phyloP scores from a whole-genome alignment of 2,888 invertebrate genomes.

The Loripinus fragilis region DNA sequence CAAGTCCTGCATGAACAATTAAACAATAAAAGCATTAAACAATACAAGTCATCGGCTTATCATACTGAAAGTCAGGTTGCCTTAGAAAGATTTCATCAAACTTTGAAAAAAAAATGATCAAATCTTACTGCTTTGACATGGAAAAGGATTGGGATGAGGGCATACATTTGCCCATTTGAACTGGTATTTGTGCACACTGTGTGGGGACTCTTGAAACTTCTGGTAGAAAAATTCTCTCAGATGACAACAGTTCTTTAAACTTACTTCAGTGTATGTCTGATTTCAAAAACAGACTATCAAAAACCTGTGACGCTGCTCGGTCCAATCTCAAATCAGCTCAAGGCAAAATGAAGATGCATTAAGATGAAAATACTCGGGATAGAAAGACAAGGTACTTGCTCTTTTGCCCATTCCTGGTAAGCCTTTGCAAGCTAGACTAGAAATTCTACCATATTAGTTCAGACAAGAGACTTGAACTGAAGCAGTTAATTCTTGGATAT shows the following conservation, averaged over 20 bases:
- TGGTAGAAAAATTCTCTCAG: constrained; percentile 26
- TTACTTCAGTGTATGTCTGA: constrained; percentile 5
- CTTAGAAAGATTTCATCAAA: constrained; percentile 49
- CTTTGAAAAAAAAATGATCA: constrained; percentile 29
- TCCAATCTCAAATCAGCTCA: constrained; percentile 43
- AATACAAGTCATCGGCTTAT: constrained; percentile 47
- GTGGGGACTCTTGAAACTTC: constrained; percentile 34
- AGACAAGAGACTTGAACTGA: not conserved
- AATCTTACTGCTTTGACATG: constrained; percentile 44
- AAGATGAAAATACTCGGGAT: constrained; percentile 35
- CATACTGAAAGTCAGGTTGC: constrained; percentile 50
- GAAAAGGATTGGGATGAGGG: constrained; percentile 44
- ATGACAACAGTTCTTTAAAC: not conserved
- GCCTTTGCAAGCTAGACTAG: constrained; percentile 41
- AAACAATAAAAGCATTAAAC: too few species aligned
- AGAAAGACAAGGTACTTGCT: constrained; percentile 45
- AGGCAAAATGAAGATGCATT: constrained; percentile 52
- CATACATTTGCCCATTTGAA: constrained; percentile 55
- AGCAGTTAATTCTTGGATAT: constrained; percentile 38
- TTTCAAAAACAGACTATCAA: constrained; percentile 8
- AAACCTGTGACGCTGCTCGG: constrained; percentile 33
- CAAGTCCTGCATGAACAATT: constrained; percentile 47
- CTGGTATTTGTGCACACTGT: constrained; percentile 57
- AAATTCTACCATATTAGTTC: constrained; percentile 17
- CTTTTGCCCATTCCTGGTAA: constrained; percentile 52